Evolutionary conservation across 2,888 invertebrate species (phyloP).

Genomic region (Eretmocerus hayati): DNA sequence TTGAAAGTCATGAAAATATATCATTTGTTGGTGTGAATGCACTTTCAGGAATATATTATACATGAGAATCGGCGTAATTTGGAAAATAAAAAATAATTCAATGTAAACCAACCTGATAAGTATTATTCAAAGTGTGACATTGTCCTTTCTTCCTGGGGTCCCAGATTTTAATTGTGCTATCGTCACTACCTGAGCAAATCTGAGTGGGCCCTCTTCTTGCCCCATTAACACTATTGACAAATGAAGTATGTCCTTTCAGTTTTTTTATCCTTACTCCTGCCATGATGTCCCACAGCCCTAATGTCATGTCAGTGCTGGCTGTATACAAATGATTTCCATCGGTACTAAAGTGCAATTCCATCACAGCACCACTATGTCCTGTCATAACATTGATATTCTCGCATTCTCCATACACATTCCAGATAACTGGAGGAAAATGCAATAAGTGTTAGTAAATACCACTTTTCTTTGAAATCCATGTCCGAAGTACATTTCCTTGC

Average conservation of each 20-base stretch:
- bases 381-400: slow-evolving; percentile 90
- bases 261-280: slow-evolving; percentile 84
- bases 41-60: too few species aligned
- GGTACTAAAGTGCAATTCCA: slow-evolving; percentile 85
- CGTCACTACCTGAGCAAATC: slow-evolving; percentile 90
- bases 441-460: neutral
- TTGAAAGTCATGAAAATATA: neutral
- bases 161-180: slow-evolving; percentile 87
- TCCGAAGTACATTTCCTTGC: neutral
- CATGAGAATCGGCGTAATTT: too few species aligned
- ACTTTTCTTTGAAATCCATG: neutral
- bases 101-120: slow-evolving; percentile 59
- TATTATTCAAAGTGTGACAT: slow-evolving; percentile 63
- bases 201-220: slow-evolving; percentile 85
- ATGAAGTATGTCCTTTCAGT: slow-evolving; percentile 74
- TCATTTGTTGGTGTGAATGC: too few species aligned
- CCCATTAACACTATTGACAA: slow-evolving; percentile 66
- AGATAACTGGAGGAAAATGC: slow-evolving; percentile 60
- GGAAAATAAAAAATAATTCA: neutral
- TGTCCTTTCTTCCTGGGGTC: slow-evolving; percentile 84
- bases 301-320: slow-evolving; percentile 88
- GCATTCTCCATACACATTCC: slow-evolving; percentile 97
- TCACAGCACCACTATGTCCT: slow-evolving; percentile 91
- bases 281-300: slow-evolving; percentile 92
- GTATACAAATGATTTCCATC: slow-evolving; percentile 82